Conservation (phyloP, 2,888 invertebrate genomes). For the Trissonchulus sp. region DNA sequence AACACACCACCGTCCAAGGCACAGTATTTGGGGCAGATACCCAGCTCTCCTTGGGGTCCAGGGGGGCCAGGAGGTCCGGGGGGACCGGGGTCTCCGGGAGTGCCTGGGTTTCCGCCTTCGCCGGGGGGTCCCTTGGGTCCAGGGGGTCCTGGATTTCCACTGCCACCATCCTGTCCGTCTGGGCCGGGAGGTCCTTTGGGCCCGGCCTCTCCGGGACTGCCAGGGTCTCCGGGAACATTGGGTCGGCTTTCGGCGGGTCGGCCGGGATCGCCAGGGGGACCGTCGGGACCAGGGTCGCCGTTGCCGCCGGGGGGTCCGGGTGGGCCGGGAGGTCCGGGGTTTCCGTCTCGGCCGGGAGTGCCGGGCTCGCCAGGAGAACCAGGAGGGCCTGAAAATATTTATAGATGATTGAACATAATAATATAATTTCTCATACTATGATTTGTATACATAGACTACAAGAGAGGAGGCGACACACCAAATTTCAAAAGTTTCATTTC, state of each 20-base stretch:
- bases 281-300: constrained; percentile 22
- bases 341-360: constrained; percentile 15
- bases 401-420: no score
- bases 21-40: no score
- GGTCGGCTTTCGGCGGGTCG: neutral
- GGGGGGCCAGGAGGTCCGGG: constrained; percentile 22
- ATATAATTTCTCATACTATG: no score
- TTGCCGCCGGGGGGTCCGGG: constrained; percentile 25
- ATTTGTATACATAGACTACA: no score
- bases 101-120: constrained; percentile 13
- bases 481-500: no score
- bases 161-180: constrained; percentile 33
- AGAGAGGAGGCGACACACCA: no score
- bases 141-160: constrained; percentile 13
- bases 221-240: constrained; percentile 41
- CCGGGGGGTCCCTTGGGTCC: constrained; percentile 28
- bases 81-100: constrained; percentile 18
- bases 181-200: constrained; percentile 39
- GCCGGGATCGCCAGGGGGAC: constrained; percentile 20
- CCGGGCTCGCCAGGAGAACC: neutral
- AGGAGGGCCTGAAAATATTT: no score
- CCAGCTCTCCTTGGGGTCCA: constrained; percentile 18
- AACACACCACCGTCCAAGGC: no score
- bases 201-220: constrained; percentile 38
- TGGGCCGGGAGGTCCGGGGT: constrained; percentile 24